Base-by-base conservation (phyloP, 2,113 vertebrate species). In the Tetrao urogallus region DNA sequence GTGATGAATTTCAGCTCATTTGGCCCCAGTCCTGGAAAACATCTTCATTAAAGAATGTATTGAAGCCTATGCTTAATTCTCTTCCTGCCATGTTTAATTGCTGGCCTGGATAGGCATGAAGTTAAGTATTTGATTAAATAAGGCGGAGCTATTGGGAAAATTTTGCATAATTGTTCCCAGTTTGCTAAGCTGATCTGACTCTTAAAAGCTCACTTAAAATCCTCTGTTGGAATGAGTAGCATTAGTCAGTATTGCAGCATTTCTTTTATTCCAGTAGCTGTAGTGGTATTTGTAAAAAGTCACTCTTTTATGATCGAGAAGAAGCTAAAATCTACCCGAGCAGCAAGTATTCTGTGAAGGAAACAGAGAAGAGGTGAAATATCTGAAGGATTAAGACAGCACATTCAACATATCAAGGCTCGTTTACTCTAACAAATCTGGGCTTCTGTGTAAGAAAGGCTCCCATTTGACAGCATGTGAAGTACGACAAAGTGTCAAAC, bases 1-100 rank as follows among this genome's bases (percentile, higher is more conserved):
- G 60, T 88, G 89, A 93, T 79, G 90, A 48, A 90, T 96, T 94
- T 61, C 0, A 24, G 40, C 74, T 94, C 73, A n/a, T 94, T 96
- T 95, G 95, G 94, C 89, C 92, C 74, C 74, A 50, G 5, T 87
- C 86, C 94, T 93, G 90, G 89, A 84, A 93, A 95, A 65, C 7
- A 93, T 90, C 86, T 90, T 93, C 77, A 21, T 93, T 90, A 81
- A 84, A 83, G 78, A 36, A 25, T 32, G 42, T 52, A 22, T 52
- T 12, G 60, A 78, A 81, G 38, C 56, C 72, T 82, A 54, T 16
- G 3, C 28, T 75, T 81, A 28, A n/a, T 78, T 81, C 78, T 58
- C 0, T 16, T 50, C 77, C 74, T 84, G 36, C 38, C 32, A 0
- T 3, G 52, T 24, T 52, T 74, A 81, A 77, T 40, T 86, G 52